These are phyloP conservation scores for Melanotaenia boesemani DNA, from an alignment of 2,797 vertebrate species.

Conservation along the genomic window DNA sequence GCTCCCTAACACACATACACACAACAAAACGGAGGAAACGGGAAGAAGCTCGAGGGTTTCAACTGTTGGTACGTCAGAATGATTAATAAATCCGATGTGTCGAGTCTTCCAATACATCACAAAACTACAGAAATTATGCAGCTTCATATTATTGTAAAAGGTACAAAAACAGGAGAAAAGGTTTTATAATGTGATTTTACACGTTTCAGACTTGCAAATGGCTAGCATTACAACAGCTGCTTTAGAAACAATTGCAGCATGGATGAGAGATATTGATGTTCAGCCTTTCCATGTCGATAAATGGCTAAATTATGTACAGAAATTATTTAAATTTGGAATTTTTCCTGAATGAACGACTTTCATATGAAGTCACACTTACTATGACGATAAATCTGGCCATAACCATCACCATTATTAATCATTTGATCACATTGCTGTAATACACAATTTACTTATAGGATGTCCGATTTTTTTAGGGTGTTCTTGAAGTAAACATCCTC, in stretches of 20 bases:
- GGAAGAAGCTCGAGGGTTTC: background rate
- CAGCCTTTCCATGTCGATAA: background rate
- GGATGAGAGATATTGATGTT: background rate
- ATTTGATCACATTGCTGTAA: background rate
- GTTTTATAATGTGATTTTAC: no score
- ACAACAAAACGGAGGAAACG: background rate
- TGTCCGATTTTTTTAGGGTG: background rate
- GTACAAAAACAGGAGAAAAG: background rate
- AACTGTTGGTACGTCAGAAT: background rate
- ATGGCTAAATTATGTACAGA: background rate
- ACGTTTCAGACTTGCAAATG: background rate
- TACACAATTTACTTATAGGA: background rate
- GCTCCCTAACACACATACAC: background rate
- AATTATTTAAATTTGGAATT: background rate
- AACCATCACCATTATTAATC: background rate
- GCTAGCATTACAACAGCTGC: background rate
- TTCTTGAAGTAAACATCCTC: background rate
- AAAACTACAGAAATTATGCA: background rate
- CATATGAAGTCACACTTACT: background rate
- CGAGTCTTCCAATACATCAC: rapidly evolving
- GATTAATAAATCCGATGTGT: background rate
- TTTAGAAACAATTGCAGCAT: background rate
- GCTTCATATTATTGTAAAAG: background rate
- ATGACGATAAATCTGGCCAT: no score
- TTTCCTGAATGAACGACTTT: background rate